Evolutionary conservation across 2,113 vertebrate genomes (phyloP), one percentile per base, ranked within the genome.

Genomic region (Dasypus novemcinctus): DNA sequence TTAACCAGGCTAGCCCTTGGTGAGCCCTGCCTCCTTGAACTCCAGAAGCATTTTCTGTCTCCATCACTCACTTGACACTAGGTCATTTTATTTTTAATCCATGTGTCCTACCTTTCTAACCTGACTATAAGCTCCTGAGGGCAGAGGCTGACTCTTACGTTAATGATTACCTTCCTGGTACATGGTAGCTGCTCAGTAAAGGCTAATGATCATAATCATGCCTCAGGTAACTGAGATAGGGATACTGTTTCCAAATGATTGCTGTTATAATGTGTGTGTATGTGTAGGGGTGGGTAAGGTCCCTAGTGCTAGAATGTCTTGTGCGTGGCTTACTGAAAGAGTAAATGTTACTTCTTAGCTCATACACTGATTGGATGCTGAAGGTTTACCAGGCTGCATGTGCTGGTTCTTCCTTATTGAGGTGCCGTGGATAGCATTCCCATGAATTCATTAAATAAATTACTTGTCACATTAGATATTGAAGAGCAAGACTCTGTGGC

Each of bases 151-250:
- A 10, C 14, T 63, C n/a, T 49, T 49, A 83, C 74, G 63, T 57
- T 69, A 46, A 13, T 29, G 71, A 63, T 41, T 10, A 7, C 27
- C 90, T 54, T 52, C 46, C 15, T 41, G 7, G 21, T 9, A 31
- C 33, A 25, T 29, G 61, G 71, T n/a, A n/a, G n/a, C n/a, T n/a
- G n/a, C n/a, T n/a, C n/a, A n/a, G n/a, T n/a, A n/a, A n/a, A n/a
- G n/a, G 2, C 18, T 14, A 66, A n/a, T 0, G 46, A 23, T 20
- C 52, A 1, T 3, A 12, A 0, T 21, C 57, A 18, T 15, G 10
- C 57, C 71, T 46, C 68, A 2, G 49, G 52, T 31, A 72, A 25
- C 64, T 0, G 2, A 59, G 36, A 38, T 3, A 54, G 52, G 27
- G 4, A 25, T 33, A 1, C 3, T 75, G 41, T 72, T 76, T 86